phyloP scores from a whole-genome alignment of 2,888 invertebrate genomes.

The Drosophila paracracens region DNA sequence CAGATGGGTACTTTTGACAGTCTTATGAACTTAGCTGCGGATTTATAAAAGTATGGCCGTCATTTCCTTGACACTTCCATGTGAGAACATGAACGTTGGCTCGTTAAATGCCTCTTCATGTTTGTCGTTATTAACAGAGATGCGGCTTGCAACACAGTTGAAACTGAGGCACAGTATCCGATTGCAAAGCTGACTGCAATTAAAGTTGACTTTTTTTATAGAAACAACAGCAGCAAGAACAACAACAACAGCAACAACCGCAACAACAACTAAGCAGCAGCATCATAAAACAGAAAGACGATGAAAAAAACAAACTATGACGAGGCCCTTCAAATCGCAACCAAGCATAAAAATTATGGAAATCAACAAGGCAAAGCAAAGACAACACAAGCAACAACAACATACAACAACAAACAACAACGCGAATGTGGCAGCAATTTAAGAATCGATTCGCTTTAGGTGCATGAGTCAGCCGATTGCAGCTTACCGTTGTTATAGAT shows the following conservation, averaged over 20 bases:
- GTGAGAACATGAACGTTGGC: conserved; percentile 12
- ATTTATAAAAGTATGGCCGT: conserved; percentile 3
- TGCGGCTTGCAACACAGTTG: conserved; percentile 60
- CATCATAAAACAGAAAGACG: conserved; percentile 31
- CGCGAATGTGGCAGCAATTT: conserved; percentile 40
- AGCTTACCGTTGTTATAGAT: conserved; percentile 12
- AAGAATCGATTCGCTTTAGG: conserved; percentile 48
- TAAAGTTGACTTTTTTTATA: conserved; percentile 66
- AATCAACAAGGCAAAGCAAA: conserved; percentile 48
- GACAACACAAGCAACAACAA: conserved; percentile 18
- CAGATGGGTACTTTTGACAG: not conserved
- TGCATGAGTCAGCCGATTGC: conserved; percentile 63
- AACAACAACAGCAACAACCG: conserved; percentile 5
- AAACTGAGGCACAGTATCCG: conserved; percentile 53
- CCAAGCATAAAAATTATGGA: conserved; percentile 69
- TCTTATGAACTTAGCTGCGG: conserved; percentile 18
- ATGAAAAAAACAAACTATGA: conserved; percentile 54
- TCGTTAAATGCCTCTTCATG: conserved; percentile 14
- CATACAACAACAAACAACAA: conserved; percentile 17
- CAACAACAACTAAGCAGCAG: conserved; percentile 3
- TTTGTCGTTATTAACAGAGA: conserved; percentile 16
- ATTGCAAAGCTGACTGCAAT: conserved; percentile 67
- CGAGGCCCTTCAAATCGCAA: conserved; percentile 68
- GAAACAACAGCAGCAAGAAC: conserved; percentile 10
- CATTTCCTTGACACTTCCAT: conserved; percentile 47